Conservation (phyloP, 2,888 invertebrate genomes). For the Meloe dianella region DNA sequence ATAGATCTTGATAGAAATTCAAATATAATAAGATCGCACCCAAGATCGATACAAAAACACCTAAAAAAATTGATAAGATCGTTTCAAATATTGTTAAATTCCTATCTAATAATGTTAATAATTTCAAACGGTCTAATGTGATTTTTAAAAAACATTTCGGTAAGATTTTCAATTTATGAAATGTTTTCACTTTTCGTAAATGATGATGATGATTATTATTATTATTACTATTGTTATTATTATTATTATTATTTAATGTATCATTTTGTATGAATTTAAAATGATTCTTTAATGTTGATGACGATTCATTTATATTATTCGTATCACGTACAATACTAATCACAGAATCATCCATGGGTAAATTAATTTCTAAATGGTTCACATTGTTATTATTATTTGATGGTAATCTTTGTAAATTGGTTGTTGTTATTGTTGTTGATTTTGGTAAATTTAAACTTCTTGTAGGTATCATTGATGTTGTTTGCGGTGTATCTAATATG, state of each 20-base stretch:
- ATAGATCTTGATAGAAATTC: conserved; percentile 89
- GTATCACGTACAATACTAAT: conserved; percentile 49
- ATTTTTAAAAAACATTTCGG: conserved; percentile 75
- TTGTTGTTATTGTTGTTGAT: no score
- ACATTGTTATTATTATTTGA: not conserved
- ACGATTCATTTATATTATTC: conserved; percentile 33
- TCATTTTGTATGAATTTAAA: conserved; percentile 64
- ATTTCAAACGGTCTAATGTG: conserved; percentile 88
- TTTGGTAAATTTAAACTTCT: not conserved
- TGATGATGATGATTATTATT: conserved; percentile 33
- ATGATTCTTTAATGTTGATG: conserved; percentile 62
- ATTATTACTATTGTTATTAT: no score
- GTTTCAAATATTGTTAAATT: conserved; percentile 86
- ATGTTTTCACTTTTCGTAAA: conserved; percentile 57
- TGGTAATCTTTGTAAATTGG: not conserved
- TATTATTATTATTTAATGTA: conserved; percentile 43
- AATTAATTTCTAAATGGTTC: conserved; percentile 11
- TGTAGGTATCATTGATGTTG: conserved; percentile 32
- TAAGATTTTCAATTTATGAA: conserved; percentile 78
- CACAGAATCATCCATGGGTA: conserved; percentile 29
- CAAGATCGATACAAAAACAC: conserved; percentile 82
- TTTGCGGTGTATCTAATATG: conserved; percentile 48
- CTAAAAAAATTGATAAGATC: conserved; percentile 80
- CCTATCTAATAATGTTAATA: conserved; percentile 91
- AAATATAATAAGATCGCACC: conserved; percentile 83